A percentile compares a stretch with the other conserved stretches of the same genome.
Conservation (phyloP, 1,140 invertebrate species). For the Gonatopus flavifemur region DNA sequence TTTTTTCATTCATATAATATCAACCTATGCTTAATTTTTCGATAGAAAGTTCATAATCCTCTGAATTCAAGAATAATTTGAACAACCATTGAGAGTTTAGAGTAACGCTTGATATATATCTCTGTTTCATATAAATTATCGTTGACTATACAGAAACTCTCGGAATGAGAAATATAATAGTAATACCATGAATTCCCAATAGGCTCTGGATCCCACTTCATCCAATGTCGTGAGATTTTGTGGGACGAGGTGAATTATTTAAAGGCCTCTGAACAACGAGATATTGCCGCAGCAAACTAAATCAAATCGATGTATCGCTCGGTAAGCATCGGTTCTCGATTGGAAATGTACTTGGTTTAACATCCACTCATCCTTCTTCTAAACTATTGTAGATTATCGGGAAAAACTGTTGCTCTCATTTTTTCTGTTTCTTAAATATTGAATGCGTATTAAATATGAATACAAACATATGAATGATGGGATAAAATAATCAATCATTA, state of each 20-base stretch:
- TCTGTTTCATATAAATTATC: conserved; percentile 25
- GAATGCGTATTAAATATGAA: no score
- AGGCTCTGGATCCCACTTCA: conserved; percentile 13
- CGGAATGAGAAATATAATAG: conserved; percentile 26
- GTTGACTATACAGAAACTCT: conserved; percentile 26
- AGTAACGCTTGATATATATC: not conserved
- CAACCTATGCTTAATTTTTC: no score
- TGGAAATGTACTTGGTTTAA: no score
- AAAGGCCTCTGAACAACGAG: not conserved
- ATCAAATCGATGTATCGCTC: not conserved
- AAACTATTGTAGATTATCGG: no score
- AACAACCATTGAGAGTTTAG: no score
- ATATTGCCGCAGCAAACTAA: not conserved
- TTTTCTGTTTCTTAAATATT: not conserved
- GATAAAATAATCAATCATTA: no score
- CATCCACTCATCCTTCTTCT: no score
- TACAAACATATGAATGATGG: no score
- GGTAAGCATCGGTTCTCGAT: not conserved
- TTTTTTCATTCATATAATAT: no score
- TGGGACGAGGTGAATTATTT: not conserved
- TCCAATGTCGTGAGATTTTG: not conserved
- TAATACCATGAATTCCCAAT: conserved; percentile 30
- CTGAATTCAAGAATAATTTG: no score
- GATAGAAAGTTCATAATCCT: no score
- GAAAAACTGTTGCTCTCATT: not conserved